Evolutionary conservation across 2,888 invertebrate genomes (phyloP), one percentile per base, ranked within the genome.

Genomic region (Philopedon plagiatum): DNA sequence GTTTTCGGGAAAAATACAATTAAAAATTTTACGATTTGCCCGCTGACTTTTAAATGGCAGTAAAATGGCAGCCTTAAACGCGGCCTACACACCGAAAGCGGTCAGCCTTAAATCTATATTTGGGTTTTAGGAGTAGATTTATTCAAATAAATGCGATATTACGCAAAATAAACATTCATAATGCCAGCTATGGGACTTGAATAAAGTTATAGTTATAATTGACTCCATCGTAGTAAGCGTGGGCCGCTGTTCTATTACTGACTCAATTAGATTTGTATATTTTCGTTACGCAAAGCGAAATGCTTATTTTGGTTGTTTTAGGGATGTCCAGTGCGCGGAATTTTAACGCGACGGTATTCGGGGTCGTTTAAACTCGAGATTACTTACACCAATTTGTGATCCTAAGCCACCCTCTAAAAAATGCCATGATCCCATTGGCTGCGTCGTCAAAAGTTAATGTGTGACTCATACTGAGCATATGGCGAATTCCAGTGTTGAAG

Each of bases 201-300:
- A 44, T 61, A 44, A 26, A 44, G 46, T 60, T 39, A 32, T n/a
- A n/a, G n/a, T 39, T 39, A 44, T 61, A 61, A 61, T 60, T 26
- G 60, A 60, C 60, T 41, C 15, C 26, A 29, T 54, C 51, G 51
- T 54, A 57, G 41, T 61, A 61, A 23, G 61, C 29, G 61, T 61
- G 29, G 61, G 61, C n/a, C 15, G 61, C 46, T 26, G 13, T 15
- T 29, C 61, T 61, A 46, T 61, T 61, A 58, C 18, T 15, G 29
- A 54, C 29, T 29, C 51, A 54, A 54, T 54, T 54, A 29, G 29
- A 54, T 13, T 54, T 54, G 51, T 54, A 54, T 54, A 54, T 54
- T 54, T 26, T 54, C 29, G 29, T 54, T 54, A 54, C 51, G 51
- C 51, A 54, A 54, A 54, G 29, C 51, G 5, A 29, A 54, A 54